These are phyloP conservation scores for Tachycineta bicolor DNA, from an alignment of 2,113 vertebrate species.

Conservation along the genomic window DNA sequence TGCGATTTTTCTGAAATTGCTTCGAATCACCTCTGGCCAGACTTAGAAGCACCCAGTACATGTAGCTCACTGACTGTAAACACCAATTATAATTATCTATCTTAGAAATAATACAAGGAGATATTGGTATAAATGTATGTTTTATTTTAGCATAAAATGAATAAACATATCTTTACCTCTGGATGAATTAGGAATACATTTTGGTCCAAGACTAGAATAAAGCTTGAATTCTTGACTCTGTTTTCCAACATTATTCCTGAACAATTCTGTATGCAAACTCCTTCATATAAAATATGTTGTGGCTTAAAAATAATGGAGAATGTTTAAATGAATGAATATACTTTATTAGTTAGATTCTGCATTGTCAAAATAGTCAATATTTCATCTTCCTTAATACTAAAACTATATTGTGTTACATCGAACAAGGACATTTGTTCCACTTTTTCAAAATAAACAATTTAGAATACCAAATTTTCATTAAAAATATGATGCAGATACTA, in stretches of 20 bases:
- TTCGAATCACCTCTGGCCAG: not conserved
- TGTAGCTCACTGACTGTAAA: not conserved
- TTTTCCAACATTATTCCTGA: not conserved
- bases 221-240: not conserved
- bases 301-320: not conserved
- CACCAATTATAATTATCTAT: not conserved
- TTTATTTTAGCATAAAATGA: not conserved
- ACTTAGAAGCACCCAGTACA: not conserved
- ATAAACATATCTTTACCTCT: not conserved
- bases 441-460: not conserved
- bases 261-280: not conserved
- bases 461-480: not conserved
- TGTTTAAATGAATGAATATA: not conserved
- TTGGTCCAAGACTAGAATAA: not conserved
- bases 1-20: not conserved
- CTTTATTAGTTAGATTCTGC: not conserved
- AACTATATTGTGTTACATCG: not conserved
- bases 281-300: not conserved
- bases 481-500: not conserved
- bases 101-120: not conserved
- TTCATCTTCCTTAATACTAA: not conserved
- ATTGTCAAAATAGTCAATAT: not conserved
- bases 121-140: not conserved
- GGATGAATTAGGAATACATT: not conserved
- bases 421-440: not conserved